phyloP scores from a whole-genome alignment of 2,797 vertebrate genomes.

The Parambassis ranga region DNA sequence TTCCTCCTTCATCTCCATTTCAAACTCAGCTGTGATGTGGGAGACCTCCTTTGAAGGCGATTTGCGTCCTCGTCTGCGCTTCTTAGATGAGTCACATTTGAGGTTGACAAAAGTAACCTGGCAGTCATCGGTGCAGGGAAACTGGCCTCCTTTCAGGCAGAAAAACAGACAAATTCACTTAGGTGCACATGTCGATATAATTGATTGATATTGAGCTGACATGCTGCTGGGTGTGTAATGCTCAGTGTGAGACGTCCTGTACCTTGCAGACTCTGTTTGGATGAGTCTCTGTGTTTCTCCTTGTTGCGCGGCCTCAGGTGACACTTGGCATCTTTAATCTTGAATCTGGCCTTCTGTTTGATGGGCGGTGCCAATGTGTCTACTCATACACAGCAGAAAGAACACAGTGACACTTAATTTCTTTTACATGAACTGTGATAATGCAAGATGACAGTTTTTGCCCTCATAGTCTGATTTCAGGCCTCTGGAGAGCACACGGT shows the following conservation, averaged over 20 bases:
- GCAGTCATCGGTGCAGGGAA: conserved; percentile 89
- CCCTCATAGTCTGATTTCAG: too few species aligned
- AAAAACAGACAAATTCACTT: conserved; percentile 1
- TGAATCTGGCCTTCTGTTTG: conserved; percentile 94
- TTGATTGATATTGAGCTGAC: background rate
- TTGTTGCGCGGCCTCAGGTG: conserved; percentile 88
- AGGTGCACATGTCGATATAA: background rate
- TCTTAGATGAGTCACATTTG: conserved; percentile 96
- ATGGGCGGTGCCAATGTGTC: conserved; percentile 84
- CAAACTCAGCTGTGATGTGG: conserved; percentile 93
- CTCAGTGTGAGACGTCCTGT: background rate
- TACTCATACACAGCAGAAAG: conserved; percentile 15
- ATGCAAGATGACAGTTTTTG: too few species aligned
- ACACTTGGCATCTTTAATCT: conserved; percentile 95
- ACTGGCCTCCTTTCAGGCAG: conserved; percentile 72
- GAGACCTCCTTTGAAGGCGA: conserved; percentile 93
- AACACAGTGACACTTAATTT: too few species aligned
- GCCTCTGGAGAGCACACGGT: too few species aligned
- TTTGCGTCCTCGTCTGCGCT: conserved; percentile 90
- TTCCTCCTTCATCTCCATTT: conserved; percentile 92
- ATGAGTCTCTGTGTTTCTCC: conserved; percentile 84
- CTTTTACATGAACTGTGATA: too few species aligned
- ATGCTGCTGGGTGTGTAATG: background rate
- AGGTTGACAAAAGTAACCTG: conserved; percentile 93
- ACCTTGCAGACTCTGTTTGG: conserved; percentile 85